Percentiles rank a stretch among this genome's conserved stretches.
Conservation (phyloP, 2,888 invertebrate genomes). For the Xestia sexstrigata region DNA sequence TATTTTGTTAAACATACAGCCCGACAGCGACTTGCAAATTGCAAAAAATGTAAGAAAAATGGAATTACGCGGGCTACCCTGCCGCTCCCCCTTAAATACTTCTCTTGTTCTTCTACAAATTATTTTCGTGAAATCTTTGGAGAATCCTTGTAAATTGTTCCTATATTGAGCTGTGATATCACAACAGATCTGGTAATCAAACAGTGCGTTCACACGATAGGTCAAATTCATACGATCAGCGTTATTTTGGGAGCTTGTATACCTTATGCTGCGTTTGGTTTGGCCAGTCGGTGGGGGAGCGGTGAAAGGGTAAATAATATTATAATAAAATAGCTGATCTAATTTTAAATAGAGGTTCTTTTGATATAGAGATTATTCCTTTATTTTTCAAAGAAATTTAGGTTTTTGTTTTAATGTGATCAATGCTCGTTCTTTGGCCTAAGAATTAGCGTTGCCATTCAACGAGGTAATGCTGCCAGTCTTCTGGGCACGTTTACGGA, state of each 20-base stretch:
- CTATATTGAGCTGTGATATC: conserved; percentile 58
- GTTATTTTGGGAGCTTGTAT: conserved; percentile 77
- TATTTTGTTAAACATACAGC: too few species aligned
- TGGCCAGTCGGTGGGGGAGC: conserved; percentile 35
- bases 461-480: too few species aligned
- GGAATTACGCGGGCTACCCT: too few species aligned
- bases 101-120: background rate
- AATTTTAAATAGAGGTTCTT: background rate
- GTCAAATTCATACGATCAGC: conserved; percentile 74
- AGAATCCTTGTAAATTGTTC: conserved; percentile 18
- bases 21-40: too few species aligned
- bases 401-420: too few species aligned
- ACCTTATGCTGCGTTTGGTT: conserved; percentile 71
- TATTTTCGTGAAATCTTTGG: background rate
- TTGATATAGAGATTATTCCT: too few species aligned
- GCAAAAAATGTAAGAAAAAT: too few species aligned
- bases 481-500: too few species aligned
- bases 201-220: conserved; percentile 71
- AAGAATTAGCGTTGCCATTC: too few species aligned
- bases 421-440: too few species aligned
- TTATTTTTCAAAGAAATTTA: too few species aligned
- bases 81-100: background rate
- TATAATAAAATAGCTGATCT: background rate
- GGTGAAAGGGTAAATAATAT: conserved; percentile 2
- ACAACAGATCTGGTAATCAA: conserved; percentile 67